These are phyloP conservation scores for Hydrozoanthus tunicans DNA, from an alignment of 64 coral and sea anemone genomes.

Conservation along the genomic window DNA sequence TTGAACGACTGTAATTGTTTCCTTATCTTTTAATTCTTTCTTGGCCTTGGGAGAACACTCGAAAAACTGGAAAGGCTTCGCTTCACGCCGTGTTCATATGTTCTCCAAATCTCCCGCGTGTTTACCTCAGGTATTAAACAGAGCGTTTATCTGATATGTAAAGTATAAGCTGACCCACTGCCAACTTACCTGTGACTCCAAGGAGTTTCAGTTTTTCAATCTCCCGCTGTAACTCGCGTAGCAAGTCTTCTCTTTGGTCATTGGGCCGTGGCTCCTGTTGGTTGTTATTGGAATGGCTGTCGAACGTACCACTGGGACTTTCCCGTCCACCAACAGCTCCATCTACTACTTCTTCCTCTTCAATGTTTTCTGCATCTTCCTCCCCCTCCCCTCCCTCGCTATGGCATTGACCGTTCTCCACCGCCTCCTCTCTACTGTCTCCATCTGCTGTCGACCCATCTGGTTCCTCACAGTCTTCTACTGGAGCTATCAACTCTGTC, in stretches of 20 bases:
- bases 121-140: too few relatives aligned
- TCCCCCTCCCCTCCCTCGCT: not conserved
- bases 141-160: too few relatives aligned
- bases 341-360: constrained; percentile 18
- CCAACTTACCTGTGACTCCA: not conserved
- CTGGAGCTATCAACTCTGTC: not conserved
- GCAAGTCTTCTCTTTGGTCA: constrained; percentile 17
- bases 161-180: not conserved
- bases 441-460: not conserved
- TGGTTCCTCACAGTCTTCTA: not conserved
- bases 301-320: constrained; percentile 38
- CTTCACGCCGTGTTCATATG: too few relatives aligned
- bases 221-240: constrained; percentile 38
- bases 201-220: constrained; percentile 12
- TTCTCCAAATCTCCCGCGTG: too few relatives aligned
- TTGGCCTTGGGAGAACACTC: too few relatives aligned
- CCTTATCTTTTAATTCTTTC: too few relatives aligned
- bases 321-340: constrained; percentile 28
- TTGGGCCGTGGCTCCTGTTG: not conserved
- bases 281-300: not conserved
- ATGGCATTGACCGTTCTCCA: not conserved
- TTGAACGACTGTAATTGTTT: too few relatives aligned
- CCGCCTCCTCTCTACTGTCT: not conserved
- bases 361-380: not conserved
- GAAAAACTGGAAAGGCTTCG: too few relatives aligned